Evolutionary conservation across 2,113 vertebrate species (phyloP), one percentile per base, ranked within the genome.

Genomic region (Alouatta palliata): DNA sequence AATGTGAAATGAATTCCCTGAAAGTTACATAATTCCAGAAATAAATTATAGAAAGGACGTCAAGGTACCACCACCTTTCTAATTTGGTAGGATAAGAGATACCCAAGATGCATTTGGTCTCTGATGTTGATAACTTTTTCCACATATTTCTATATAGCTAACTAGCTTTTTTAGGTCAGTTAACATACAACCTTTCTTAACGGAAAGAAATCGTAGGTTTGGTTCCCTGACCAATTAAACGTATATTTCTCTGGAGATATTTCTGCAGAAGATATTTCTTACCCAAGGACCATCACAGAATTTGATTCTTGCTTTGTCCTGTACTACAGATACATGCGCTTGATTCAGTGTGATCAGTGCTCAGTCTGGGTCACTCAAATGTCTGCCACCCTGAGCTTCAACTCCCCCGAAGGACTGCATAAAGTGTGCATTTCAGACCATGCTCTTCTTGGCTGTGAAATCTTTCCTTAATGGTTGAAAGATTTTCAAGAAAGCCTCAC

Each of bases 401-500:
- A 6, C 13, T 58, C 32, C 19, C 32, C 56, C 56, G 14, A 91
- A 90, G 23, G 13, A 19, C 47, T 96, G 61, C 52, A 97, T 73
- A 97, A 96, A 98, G 77, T 83, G 16, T 30, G 0, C 86, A 90
- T 97, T 98, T 97, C 88, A 97, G 94, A 95, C 75, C 35, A 61
- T 96, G 30, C 20, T 93, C 64, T 93, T 49, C 54, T 97, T 96
- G 93, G 76, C 91, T 80, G 6, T 85, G 80, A 85, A 94, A 77
- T 95, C 25, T 83, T 97, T 84, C 16, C 32, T 20, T 52, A 61
- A 21, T 0, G 25, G 76, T 92, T 93, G 58, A 97, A 52, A 92
- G 90, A 93, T 93, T 94, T 95, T 98, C 47, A 1, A 97, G 93
- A 98, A 98, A 98, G 87, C 84, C 91, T 97, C 88, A 96, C 21